Base-by-base conservation (phyloP, 2,113 vertebrate genomes). In the Trichomycterus rosablanca region DNA sequence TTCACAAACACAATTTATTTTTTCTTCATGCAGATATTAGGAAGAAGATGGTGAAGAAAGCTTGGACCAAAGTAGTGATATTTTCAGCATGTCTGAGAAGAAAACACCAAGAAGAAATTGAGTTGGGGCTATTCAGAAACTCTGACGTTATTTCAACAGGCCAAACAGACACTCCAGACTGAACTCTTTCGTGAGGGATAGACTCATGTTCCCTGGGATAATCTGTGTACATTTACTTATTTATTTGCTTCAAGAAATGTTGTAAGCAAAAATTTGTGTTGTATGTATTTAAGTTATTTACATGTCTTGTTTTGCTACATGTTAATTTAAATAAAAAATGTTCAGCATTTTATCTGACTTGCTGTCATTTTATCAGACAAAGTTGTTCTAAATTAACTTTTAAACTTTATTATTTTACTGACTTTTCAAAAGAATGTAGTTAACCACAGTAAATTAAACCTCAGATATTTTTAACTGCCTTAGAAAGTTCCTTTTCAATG, bases 291-390 rank as follows among this genome's bases (percentile, higher is more conserved):
- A 93, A 93, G 81, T 97, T 96, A 95, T 94, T 93, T 66, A 44
- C 53, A 58, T 63, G 66, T 68, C 35, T 56, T 66, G 46, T 86
- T 85, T 81, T 81, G 77, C 8, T 78, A 63, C 88, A 83, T 97
- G 94, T 97, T 96, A 97, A 97, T 95, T 93, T 87, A 78, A 84
- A 88, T 88, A 90, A 88, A 63, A 75, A 66, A 73, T 78, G 72
- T 49, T 68, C 71, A 77, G 52, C 71, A 73, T 20, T 1, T 1
- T 1, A 1, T 39, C 49, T 44, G 64, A 37, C 8, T 43, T n/a
- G 39, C 12, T 35, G 18, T 23, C 18, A 23, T 64, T 62, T 12
- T 39, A 34, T 45, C 19, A 22, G 9, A 14, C 9, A 26, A 37
- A 15, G 6, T 11, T 30, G 14, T 11, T 15, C 1, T 11, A 10